Evolutionary conservation across 1,140 invertebrate species (phyloP), one percentile per base, ranked within the genome.

Genomic region (Drosophila ananassae): DNA sequence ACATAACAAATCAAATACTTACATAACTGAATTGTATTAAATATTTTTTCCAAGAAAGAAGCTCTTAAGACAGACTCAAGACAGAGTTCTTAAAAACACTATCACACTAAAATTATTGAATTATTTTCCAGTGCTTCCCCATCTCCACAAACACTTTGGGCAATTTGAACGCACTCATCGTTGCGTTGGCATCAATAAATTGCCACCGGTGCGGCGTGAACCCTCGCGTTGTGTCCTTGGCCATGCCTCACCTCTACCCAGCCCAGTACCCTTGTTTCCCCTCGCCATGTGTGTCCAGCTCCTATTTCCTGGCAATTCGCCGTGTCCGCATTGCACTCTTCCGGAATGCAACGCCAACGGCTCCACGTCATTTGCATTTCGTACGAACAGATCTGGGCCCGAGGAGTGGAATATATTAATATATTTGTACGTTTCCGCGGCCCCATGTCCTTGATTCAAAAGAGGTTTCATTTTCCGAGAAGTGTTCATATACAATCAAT

Each of bases 81-180:
- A n/a, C n/a, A n/a, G n/a, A n/a, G n/a, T n/a, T n/a, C n/a, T n/a
- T n/a, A n/a, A n/a, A n/a, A n/a, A n/a, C n/a, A n/a, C n/a, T n/a
- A n/a, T n/a, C n/a, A n/a, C n/a, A n/a, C n/a, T n/a, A n/a, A n/a
- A n/a, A n/a, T n/a, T n/a, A n/a, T n/a, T n/a, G n/a, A 1, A 2
- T 2, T 8, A 22, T 24, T 47, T 47, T n/a, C 2, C 61, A 67
- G 61, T 67, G 66, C 6, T 25, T 2, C 8, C 0, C 13, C 17
- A n/a, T 41, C 12, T 0, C 17, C 41, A 2, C 28, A 21, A 13
- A 24, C 24, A 39, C 64, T 71, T 41, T 25, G 48, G 64, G 67
- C 67, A 71, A 69, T 69, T 69, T 57, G 64, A 57, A 57, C 53
- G 64, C 67, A 57, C 64, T 71, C 64, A 57, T 69, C 51, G 41